phyloP scores from a whole-genome alignment of 1,140 invertebrate genomes.

The Asbolus verrucosus region DNA sequence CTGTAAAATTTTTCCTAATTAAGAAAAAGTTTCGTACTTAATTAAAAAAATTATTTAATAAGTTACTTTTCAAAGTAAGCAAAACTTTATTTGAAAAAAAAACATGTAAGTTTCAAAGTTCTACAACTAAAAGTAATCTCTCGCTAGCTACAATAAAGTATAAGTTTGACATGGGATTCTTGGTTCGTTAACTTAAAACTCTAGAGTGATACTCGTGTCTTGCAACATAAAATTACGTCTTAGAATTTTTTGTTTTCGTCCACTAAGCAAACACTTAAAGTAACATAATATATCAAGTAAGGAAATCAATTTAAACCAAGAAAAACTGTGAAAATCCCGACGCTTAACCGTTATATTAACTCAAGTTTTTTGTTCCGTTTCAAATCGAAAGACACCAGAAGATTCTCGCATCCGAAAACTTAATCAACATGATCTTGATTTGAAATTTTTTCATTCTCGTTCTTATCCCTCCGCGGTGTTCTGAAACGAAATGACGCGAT shows the following conservation, averaged over 20 bases:
- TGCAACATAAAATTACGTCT: constrained; percentile 1
- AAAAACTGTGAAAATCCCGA: too few species aligned
- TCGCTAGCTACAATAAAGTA: not conserved
- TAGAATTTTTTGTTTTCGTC: too few species aligned
- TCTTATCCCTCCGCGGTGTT: not conserved
- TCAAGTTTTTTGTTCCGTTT: too few species aligned
- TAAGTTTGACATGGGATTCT: not conserved
- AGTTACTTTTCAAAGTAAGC: too few species aligned
- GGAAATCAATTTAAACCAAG: not conserved
- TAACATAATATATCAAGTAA: constrained; percentile 1
- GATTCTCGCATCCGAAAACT: constrained; percentile 4
- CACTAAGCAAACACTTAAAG: not conserved
- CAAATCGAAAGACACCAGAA: too few species aligned
- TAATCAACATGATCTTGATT: constrained; percentile 12
- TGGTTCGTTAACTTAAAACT: constrained; percentile 11
- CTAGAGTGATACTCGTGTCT: not conserved
- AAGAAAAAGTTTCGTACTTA: too few species aligned
- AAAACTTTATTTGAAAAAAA: not conserved
- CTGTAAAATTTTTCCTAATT: too few species aligned
- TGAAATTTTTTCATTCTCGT: constrained; percentile 8
- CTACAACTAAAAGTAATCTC: not conserved
- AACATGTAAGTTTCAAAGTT: constrained; percentile 1
- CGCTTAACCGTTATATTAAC: too few species aligned
- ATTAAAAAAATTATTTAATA: too few species aligned
- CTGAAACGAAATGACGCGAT: too few species aligned